A percentile compares a stretch with the other conserved stretches of the same genome.
These are phyloP conservation scores for Ispidina picta DNA, from an alignment of 2,797 vertebrate genomes.

Conservation along the genomic window DNA sequence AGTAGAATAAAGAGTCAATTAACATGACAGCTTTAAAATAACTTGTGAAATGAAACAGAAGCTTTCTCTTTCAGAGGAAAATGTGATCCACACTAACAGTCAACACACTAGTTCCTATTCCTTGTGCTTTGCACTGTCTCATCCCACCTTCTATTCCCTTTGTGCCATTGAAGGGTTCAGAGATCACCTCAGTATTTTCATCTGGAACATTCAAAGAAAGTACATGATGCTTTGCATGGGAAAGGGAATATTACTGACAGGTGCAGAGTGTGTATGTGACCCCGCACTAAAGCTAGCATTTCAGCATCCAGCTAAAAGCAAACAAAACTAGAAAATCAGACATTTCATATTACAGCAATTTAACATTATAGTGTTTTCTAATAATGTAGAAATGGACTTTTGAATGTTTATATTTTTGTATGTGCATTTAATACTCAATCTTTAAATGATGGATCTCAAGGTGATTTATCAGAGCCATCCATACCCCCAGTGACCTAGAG, in stretches of 20 bases:
- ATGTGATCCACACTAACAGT: neutral
- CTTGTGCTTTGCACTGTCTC: neutral
- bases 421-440: neutral
- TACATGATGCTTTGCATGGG: neutral
- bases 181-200: neutral
- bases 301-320: neutral
- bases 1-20: neutral
- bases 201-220: neutral
- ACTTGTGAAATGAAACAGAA: neutral
- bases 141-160: neutral
- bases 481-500: neutral
- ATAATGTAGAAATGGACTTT: neutral
- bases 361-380: neutral
- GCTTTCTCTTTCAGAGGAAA: neutral
- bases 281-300: neutral
- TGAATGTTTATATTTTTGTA: neutral
- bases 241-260: neutral
- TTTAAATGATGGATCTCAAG: constrained; percentile 7
- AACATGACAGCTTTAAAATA: neutral
- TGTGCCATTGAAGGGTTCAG: neutral
- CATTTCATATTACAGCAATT: neutral
- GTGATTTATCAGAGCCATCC: neutral
- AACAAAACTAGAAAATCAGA: neutral
- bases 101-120: neutral
- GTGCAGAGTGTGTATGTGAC: neutral